Evolutionary conservation across 2,888 invertebrate species (phyloP).

Genomic region (Julus scanicus): DNA sequence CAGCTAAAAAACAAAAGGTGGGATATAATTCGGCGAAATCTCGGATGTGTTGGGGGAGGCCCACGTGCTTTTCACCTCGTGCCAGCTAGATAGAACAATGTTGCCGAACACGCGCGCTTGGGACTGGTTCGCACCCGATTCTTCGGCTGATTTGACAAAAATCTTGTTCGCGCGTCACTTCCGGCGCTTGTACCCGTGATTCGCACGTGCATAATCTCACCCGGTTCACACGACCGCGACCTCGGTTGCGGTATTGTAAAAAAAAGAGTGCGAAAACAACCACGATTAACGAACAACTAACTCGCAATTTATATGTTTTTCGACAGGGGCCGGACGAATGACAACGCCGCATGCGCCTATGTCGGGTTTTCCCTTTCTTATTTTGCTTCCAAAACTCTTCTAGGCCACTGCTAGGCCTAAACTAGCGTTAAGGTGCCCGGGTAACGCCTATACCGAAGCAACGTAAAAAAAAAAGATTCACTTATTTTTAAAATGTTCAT

Average conservation of each 20-base stretch:
- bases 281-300: neutral
- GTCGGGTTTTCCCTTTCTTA: constrained; percentile 29
- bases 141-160: too few relatives aligned
- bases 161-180: neutral
- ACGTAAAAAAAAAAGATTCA: neutral
- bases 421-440: neutral
- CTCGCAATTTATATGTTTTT: neutral
- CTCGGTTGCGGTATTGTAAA: neutral
- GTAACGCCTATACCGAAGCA: neutral
- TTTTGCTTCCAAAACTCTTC: constrained; percentile 11
- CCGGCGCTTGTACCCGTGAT: neutral
- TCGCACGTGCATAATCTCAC: constrained; percentile 30
- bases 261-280: neutral
- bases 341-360: neutral
- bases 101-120: neutral
- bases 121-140: neutral
- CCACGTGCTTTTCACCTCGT: neutral
- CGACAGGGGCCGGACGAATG: neutral
- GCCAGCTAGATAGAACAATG: neutral
- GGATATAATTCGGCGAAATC: neutral
- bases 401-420: constrained; percentile 35
- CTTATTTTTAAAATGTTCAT: neutral
- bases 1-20: constrained; percentile 7
- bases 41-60: neutral
- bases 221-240: neutral